Conservation (phyloP, 2,113 vertebrate species). For the Labrus mixtus region DNA sequence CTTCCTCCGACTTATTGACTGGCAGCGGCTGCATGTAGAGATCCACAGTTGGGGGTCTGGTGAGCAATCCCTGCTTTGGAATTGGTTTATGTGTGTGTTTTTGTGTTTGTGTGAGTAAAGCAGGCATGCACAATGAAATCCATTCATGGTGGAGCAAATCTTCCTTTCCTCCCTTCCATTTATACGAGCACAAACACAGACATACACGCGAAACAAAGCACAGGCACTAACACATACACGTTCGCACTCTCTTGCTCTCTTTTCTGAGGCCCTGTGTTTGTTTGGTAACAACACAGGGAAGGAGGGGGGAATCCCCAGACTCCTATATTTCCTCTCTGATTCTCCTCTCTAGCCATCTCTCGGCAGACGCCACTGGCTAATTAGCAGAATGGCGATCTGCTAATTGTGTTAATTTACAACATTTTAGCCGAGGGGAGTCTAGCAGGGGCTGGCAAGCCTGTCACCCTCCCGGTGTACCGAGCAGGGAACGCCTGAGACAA, state of each 20-base stretch:
- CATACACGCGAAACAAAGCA: slow-evolving; percentile 8
- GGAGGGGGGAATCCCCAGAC: slow-evolving; percentile 87
- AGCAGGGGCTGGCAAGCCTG: slow-evolving; percentile 90
- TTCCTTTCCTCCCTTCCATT: slow-evolving; percentile 51
- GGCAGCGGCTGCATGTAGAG: slow-evolving; percentile 62
- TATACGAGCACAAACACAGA: slow-evolving; percentile 49
- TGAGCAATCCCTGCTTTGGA: slow-evolving; percentile 66
- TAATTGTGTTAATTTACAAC: slow-evolving; percentile 99
- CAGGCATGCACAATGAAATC: slow-evolving; percentile 55
- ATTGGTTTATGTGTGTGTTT: slow-evolving; percentile 58
- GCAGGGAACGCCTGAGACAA: slow-evolving; percentile 90
- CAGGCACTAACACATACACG: slow-evolving; percentile 28
- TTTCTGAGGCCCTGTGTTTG: slow-evolving; percentile 75
- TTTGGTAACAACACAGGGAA: slow-evolving; percentile 88
- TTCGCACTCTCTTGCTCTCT: slow-evolving; percentile 65
- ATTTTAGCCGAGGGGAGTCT: slow-evolving; percentile 96
- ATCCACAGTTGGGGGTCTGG: slow-evolving; percentile 73
- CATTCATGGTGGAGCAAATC: slow-evolving; percentile 53
- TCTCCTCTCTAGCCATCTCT: slow-evolving; percentile 86
- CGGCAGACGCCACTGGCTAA: slow-evolving; percentile 95
- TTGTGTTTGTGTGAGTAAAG: slow-evolving; percentile 49
- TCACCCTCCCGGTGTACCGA: slow-evolving; percentile 88
- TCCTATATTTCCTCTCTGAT: slow-evolving; percentile 82
- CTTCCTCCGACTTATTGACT: slow-evolving; percentile 79
- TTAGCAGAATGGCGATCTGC: slow-evolving; percentile 96